Evolutionary conservation across 2,888 invertebrate genomes (phyloP).

Genomic region (Shargacucullia verbasci): DNA sequence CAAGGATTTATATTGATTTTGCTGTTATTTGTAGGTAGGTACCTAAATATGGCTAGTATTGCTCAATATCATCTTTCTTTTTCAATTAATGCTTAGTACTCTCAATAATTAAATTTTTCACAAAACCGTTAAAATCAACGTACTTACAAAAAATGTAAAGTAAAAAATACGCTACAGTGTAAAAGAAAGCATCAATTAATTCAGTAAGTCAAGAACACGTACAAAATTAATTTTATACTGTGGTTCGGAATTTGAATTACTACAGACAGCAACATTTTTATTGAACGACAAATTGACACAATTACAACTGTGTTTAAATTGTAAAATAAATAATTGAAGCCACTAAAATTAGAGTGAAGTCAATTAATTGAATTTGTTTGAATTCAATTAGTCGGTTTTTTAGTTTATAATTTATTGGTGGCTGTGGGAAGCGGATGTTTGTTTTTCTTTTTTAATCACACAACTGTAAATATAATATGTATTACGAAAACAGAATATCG

Average conservation of each 20-base stretch:
- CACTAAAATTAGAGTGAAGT: slow-evolving; percentile 45
- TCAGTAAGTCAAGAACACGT: slow-evolving; percentile 16
- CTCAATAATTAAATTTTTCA: too few relatives aligned
- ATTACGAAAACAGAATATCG: too few relatives aligned
- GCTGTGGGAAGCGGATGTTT: slow-evolving; percentile 39
- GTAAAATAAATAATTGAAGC: slow-evolving; percentile 52
- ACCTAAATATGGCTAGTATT: too few relatives aligned
- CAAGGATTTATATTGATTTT: too few relatives aligned
- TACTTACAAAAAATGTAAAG: neutral
- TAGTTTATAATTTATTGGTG: slow-evolving; percentile 30
- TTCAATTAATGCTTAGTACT: too few relatives aligned
- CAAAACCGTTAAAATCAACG: too few relatives aligned
- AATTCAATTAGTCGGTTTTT: slow-evolving; percentile 48
- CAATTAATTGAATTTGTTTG: slow-evolving; percentile 51
- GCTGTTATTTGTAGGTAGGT: too few relatives aligned
- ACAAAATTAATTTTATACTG: slow-evolving; percentile 26
- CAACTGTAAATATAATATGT: too few relatives aligned
- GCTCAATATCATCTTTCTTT: too few relatives aligned
- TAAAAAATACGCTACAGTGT: slow-evolving; percentile 18
- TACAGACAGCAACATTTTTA: slow-evolving; percentile 41
- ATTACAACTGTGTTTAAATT: slow-evolving; percentile 40
- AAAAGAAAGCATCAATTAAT: neutral
- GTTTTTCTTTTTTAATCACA: neutral
- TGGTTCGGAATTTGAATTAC: slow-evolving; percentile 23
- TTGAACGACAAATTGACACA: slow-evolving; percentile 49